Conservation (phyloP, 2,797 vertebrate genomes). For the Tokudaia muenninki region DNA sequence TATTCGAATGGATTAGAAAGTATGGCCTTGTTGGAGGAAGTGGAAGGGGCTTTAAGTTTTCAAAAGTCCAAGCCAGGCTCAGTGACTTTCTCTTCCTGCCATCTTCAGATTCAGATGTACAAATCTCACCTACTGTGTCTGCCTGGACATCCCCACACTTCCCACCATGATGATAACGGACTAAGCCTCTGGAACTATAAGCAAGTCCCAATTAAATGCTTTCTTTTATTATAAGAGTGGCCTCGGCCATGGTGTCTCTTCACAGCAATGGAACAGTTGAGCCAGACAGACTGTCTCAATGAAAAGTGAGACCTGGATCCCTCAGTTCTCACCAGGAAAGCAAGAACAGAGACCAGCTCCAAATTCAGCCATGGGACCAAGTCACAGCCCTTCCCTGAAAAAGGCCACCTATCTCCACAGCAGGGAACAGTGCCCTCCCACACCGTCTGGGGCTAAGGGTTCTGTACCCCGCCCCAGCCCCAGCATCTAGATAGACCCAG, state of each 20-base stretch:
- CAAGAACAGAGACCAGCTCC: slow-evolving; percentile 33
- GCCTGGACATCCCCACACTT: neutral
- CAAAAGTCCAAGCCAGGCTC: neutral
- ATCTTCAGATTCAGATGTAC: neutral
- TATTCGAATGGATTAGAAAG: neutral
- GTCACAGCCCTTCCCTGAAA: neutral
- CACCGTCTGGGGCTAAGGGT: neutral
- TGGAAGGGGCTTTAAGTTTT: neutral
- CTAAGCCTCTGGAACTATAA: neutral
- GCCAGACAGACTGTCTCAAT: neutral
- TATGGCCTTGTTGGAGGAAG: neutral
- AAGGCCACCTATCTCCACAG: neutral
- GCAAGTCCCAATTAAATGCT: neutral
- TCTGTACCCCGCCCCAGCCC: neutral
- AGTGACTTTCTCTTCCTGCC: neutral
- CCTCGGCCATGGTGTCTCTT: neutral
- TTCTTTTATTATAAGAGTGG: neutral
- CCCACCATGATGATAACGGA: too few relatives aligned
- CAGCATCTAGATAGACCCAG: neutral
- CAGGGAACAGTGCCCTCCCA: neutral
- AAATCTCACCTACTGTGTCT: too few relatives aligned
- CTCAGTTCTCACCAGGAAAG: slow-evolving; percentile 13
- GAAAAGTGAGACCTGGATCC: neutral
- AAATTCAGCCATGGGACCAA: neutral
- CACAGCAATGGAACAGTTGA: neutral